Evolutionary conservation across 2,888 invertebrate genomes (phyloP).

Genomic region (Thera obeliscata): DNA sequence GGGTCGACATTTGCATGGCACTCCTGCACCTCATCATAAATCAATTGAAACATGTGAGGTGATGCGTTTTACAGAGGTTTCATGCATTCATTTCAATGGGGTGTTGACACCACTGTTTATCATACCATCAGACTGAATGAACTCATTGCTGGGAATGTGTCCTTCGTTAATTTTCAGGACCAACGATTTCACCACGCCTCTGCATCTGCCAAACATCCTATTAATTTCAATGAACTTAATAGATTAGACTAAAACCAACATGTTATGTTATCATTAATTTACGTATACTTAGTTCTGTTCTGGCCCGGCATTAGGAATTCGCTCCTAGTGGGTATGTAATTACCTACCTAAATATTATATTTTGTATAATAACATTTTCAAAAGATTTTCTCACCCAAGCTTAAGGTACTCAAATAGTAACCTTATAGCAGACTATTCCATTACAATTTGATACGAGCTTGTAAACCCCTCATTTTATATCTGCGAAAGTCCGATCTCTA

Average conservation of each 20-base stretch:
- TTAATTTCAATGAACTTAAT: no score
- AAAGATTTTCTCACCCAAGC: background rate
- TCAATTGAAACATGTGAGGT: conserved; percentile 43
- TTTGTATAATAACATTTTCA: conserved; percentile 1
- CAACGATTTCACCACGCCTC: background rate
- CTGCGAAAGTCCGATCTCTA: conserved; percentile 39
- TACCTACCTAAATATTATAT: background rate
- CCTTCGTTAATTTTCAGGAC: background rate
- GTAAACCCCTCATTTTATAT: conserved; percentile 19
- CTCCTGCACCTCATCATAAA: conserved; percentile 56
- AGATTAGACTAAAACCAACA: no score
- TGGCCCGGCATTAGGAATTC: background rate
- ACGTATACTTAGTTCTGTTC: no score
- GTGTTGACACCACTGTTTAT: background rate
- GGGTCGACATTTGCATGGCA: conserved; percentile 48
- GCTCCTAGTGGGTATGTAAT: no score
- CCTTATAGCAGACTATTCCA: conserved; percentile 3
- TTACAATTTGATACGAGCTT: conserved; percentile 17
- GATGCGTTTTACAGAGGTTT: background rate
- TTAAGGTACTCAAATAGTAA: conserved; percentile 3
- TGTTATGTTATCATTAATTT: no score
- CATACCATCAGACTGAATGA: background rate
- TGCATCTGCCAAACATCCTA: no score
- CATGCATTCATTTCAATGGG: background rate
- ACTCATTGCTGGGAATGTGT: background rate